Evolutionary conservation across 2,888 invertebrate species (phyloP), one percentile per base, ranked within the genome.

Genomic region (Cheilosia soror): DNA sequence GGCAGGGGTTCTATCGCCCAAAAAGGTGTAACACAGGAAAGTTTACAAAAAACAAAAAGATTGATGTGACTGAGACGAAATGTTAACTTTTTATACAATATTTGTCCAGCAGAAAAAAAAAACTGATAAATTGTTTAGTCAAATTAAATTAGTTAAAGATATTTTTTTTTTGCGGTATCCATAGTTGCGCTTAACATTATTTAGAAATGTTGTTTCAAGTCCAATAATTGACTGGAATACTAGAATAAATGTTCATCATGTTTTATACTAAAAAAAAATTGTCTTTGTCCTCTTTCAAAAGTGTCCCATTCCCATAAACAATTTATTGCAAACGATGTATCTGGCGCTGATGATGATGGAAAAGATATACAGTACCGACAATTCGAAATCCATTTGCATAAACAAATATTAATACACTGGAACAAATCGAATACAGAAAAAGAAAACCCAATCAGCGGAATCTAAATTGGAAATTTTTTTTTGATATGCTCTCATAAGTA

Each of bases 41-140:
- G 57, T 79, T 79, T 63, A 49, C 40, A 75, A 57, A 47, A 47
- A 78, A 58, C 53, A 15, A 25, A 55, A 73, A 40, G 44, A 79
- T 75, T 33, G 60, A 58, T 62, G 44, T 15, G 44, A 37, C 37
- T 11, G 37, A 37, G 37, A 37, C 37, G 37, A 11, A 37, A 33
- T 37, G 3, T 7, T 37, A 11, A 11, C 37, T 11, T 37, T 37
- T 37, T 37, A 33, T 9, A 37, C 37, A 37, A 37, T 37, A 37
- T 11, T 37, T 37, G 11, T 11, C 0, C 11, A 11, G 37, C 11
- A 11, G 11, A 37, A 37, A 37, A 37, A 37, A 37, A 37, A 37
- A 11, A 33, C 0, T 9, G 3, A 4, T 37, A 11, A 37, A 37
- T 37, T 11, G 11, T 11, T 3, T 11, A 33, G 33, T 7, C 33